Evolutionary conservation across 2,888 invertebrate species (phyloP).

Genomic region (Drosophila lacicola): DNA sequence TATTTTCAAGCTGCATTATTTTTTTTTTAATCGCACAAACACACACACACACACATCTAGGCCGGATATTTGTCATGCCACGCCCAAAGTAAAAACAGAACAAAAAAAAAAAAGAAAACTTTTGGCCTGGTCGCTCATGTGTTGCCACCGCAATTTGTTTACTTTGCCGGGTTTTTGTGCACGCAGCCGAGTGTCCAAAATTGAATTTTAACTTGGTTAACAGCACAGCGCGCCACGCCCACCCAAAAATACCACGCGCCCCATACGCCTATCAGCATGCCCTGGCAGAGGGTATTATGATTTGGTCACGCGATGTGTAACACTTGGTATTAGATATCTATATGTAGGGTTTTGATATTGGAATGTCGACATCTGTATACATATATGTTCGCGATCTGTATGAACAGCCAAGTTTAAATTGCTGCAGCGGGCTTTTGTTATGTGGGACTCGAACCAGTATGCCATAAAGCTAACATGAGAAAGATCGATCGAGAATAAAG

Average conservation of each 20-base stretch:
- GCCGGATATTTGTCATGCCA: constrained; percentile 40
- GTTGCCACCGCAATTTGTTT: constrained; percentile 74
- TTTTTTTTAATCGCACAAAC: neutral
- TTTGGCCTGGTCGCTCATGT: constrained; percentile 58
- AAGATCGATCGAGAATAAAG: no score
- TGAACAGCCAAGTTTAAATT: no score
- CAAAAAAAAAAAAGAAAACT: constrained; percentile 11
- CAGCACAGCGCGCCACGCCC: constrained; percentile 45
- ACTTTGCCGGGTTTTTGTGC: constrained; percentile 73
- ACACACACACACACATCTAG: neutral
- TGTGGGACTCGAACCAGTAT: no score
- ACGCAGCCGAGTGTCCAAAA: constrained; percentile 71
- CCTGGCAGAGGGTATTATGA: no score
- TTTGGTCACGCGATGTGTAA: no score
- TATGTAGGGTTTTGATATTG: no score
- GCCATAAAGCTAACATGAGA: no score
- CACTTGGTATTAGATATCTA: no score
- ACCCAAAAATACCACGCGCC: constrained; percentile 17
- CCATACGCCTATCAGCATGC: constrained; percentile 18
- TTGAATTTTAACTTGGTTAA: constrained; percentile 73
- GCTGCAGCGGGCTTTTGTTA: no score
- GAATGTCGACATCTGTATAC: no score
- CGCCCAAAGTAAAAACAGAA: constrained; percentile 18
- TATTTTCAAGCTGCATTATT: constrained; percentile 42
- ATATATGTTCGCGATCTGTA: no score